Evolutionary conservation across 1,140 invertebrate genomes (phyloP).

Genomic region (Diorhabda sublineata): DNA sequence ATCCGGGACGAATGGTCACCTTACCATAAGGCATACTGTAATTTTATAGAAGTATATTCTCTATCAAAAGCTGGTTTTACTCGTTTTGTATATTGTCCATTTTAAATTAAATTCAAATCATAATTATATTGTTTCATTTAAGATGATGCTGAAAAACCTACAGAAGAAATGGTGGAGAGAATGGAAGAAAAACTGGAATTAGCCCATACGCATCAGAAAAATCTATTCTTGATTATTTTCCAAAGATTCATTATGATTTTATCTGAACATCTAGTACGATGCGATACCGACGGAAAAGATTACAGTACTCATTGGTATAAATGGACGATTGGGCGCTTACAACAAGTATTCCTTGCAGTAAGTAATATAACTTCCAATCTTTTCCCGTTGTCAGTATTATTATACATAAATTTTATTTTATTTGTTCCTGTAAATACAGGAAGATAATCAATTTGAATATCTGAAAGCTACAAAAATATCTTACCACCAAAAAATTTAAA

Average conservation of each 20-base stretch:
- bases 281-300: constrained; percentile 89
- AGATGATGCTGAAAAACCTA: constrained; percentile 65
- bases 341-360: constrained; percentile 93
- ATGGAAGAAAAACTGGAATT: constrained; percentile 95
- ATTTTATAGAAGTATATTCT: too few species aligned
- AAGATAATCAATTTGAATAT: background rate
- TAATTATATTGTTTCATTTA: background rate
- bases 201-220: constrained; percentile 94
- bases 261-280: constrained; percentile 90
- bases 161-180: constrained; percentile 84
- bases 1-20: too few species aligned
- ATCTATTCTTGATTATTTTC: constrained; percentile 95
- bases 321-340: constrained; percentile 91
- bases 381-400: background rate
- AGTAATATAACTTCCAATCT: constrained; percentile 43
- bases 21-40: too few species aligned
- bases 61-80: too few species aligned
- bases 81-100: too few species aligned
- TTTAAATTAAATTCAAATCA: too few species aligned
- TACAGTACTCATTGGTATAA: constrained; percentile 96
- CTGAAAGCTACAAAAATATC: too few species aligned
- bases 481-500: too few species aligned
- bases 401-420: background rate
- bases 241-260: constrained; percentile 98
- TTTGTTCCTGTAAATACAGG: too few species aligned